Conservation (phyloP, 1,140 invertebrate species). For the Lepidurus arcticus region DNA sequence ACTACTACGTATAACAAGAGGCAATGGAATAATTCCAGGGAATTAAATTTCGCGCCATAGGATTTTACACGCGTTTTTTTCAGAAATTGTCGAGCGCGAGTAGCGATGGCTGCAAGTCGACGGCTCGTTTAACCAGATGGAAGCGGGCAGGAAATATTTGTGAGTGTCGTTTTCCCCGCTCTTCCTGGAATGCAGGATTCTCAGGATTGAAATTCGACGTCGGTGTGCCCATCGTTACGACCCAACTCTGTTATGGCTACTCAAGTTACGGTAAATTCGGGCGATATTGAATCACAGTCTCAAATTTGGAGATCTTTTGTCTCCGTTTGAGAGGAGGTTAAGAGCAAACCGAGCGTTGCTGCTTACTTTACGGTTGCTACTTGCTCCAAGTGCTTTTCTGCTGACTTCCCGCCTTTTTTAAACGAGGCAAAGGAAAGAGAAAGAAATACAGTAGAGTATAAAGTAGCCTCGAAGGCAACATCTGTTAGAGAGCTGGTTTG, state of each 20-base stretch:
- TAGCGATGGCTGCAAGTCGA: background rate
- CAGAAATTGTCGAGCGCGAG: background rate
- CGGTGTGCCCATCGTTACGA: background rate
- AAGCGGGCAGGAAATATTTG: too few species aligned
- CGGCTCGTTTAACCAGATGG: background rate
- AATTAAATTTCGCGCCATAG: too few species aligned
- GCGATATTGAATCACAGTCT: background rate
- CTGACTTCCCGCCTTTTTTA: too few species aligned
- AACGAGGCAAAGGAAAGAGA: too few species aligned
- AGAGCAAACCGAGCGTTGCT: background rate
- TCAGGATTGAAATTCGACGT: background rate
- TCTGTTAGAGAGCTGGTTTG: background rate
- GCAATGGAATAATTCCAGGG: too few species aligned
- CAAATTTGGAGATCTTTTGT: background rate
- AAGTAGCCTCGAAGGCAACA: conserved; percentile 4
- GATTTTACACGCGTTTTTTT: background rate
- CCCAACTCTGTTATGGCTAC: background rate
- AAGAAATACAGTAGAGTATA: background rate
- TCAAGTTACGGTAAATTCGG: background rate
- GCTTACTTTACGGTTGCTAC: too few species aligned
- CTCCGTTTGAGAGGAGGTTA: conserved; percentile 6
- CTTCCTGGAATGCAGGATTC: background rate
- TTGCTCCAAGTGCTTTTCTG: too few species aligned
- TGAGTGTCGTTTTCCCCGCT: too few species aligned
- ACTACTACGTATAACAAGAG: too few species aligned